These are phyloP conservation scores for Corythoichthys intestinalis DNA, from an alignment of 2,113 vertebrate genomes.

Conservation along the genomic window DNA sequence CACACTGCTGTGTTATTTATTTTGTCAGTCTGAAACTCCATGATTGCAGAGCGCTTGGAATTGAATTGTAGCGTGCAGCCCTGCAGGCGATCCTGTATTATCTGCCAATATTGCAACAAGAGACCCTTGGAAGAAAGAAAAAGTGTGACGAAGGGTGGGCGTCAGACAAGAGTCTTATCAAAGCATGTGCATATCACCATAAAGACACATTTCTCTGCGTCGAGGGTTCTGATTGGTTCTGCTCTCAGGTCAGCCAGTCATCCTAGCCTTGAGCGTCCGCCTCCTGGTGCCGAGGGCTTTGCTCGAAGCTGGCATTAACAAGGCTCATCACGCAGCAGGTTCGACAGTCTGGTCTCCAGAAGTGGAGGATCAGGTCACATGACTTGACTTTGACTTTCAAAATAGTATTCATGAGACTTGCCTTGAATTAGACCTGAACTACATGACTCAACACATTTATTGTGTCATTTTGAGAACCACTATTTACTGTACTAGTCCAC, in stretches of 20 bases:
- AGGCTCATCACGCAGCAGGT: constrained; percentile 26
- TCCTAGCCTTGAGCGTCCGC: constrained; percentile 22
- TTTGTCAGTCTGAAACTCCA: constrained; percentile 59
- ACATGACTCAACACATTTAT: too few relatives aligned
- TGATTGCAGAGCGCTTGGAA: constrained; percentile 54
- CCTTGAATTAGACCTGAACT: constrained; percentile 16
- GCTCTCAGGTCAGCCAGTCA: constrained; percentile 44
- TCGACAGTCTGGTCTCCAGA: constrained; percentile 3
- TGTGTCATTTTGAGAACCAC: too few relatives aligned
- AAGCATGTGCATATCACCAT: constrained; percentile 49
- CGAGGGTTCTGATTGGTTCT: constrained; percentile 48
- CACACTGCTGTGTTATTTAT: constrained; percentile 66
- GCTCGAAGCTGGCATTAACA: constrained; percentile 21
- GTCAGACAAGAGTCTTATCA: constrained; percentile 41
- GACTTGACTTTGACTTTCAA: constrained; percentile 25
- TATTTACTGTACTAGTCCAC: background rate
- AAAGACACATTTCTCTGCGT: constrained; percentile 41
- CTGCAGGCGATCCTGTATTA: constrained; percentile 58
- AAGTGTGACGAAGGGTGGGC: constrained; percentile 21
- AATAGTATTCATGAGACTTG: too few relatives aligned
- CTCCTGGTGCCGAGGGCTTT: constrained; percentile 18
- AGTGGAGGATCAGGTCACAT: constrained; percentile 22
- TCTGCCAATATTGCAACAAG: constrained; percentile 57
- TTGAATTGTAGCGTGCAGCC: constrained; percentile 45
- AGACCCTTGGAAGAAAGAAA: constrained; percentile 30